Evolutionary conservation across 2,888 invertebrate species (phyloP), one percentile per base, ranked within the genome.

Genomic region (Drosophila acutilabella): DNA sequence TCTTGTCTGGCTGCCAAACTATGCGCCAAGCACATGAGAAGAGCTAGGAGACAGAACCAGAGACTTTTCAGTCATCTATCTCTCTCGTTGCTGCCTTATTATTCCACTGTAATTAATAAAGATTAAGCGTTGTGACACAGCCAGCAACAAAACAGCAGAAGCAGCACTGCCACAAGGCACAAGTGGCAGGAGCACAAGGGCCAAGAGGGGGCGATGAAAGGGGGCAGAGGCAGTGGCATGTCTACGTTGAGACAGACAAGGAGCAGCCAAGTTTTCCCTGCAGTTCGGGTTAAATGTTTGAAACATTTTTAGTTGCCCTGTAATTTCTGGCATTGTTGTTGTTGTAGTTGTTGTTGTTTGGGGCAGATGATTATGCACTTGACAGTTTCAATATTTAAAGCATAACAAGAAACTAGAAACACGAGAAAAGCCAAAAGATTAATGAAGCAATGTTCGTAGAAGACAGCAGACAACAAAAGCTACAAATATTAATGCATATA

Each of bases 71-170:
- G 16, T 51, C 74, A 74, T 76, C 78, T 74, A 74, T 78, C 75
- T 76, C 70, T 52, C 58, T 52, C 57, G 50, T 30, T 74, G 65
- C 70, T 71, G 78, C 80, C 79, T 87, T 89, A 90, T 91, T 89
- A 84, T 84, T 84, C 75, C 89, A 82, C 81, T 85, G 91, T 89
- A 90, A 90, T 90, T 90, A 90, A 90, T 90, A 90, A 90, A 91
- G 90, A 90, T 90, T 91, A 90, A 91, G 84, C 81, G 86, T 58
- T 89, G 84, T 81, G 88, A 83, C 83, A 87, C 76, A 81, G 85
- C 86, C 76, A 67, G 65, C 84, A 77, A 30, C 57, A 67, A 57
- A 67, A 57, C 56, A 48, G 23, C 58, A 52, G 48, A 23, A 52
- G 20, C 44, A 60, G 44, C 61, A 60, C 33, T 50, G 48, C 18